These are phyloP conservation scores for Pterostichus madidus DNA, from an alignment of 2,888 invertebrate genomes.

Conservation along the genomic window DNA sequence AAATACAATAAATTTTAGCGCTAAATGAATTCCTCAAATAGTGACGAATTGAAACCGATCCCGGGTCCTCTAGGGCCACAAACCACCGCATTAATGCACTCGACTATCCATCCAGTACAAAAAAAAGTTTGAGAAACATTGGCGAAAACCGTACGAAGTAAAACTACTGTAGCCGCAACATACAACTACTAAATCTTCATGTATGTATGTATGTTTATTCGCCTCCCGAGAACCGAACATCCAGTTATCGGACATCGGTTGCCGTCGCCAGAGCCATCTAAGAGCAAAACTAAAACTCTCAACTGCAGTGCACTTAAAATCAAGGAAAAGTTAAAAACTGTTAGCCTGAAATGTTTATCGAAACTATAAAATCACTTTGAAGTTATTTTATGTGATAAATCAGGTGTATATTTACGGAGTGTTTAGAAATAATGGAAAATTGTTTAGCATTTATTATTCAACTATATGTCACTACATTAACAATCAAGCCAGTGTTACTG, in stretches of 20 bases:
- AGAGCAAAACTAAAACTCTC: slow-evolving; percentile 56
- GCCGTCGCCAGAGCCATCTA: slow-evolving; percentile 22
- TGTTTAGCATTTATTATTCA: too few species aligned
- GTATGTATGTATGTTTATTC: slow-evolving; percentile 55
- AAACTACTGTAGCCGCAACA: not conserved
- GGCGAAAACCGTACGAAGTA: slow-evolving; percentile 3
- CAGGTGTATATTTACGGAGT: slow-evolving; percentile 32
- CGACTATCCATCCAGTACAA: too few species aligned
- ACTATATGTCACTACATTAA: too few species aligned
- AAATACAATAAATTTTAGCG: too few species aligned
- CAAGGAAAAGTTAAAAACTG: slow-evolving; percentile 49
- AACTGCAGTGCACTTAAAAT: slow-evolving; percentile 62
- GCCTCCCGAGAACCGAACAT: slow-evolving; percentile 43
- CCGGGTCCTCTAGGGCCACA: too few species aligned
- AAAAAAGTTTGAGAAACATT: not conserved
- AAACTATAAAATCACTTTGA: slow-evolving; percentile 44
- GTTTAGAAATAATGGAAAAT: not conserved
- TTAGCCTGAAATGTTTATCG: slow-evolving; percentile 38
- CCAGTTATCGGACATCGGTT: slow-evolving; percentile 49
- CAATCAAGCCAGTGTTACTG: too few species aligned
- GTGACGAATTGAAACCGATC: too few species aligned
- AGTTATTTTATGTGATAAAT: slow-evolving; percentile 41
- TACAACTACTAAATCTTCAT: slow-evolving; percentile 44
- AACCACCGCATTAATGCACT: not conserved
- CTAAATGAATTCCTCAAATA: too few species aligned